Evolutionary conservation across 1,140 invertebrate genomes (phyloP), one percentile per base, ranked within the genome.

Genomic region (Battus philenor): DNA sequence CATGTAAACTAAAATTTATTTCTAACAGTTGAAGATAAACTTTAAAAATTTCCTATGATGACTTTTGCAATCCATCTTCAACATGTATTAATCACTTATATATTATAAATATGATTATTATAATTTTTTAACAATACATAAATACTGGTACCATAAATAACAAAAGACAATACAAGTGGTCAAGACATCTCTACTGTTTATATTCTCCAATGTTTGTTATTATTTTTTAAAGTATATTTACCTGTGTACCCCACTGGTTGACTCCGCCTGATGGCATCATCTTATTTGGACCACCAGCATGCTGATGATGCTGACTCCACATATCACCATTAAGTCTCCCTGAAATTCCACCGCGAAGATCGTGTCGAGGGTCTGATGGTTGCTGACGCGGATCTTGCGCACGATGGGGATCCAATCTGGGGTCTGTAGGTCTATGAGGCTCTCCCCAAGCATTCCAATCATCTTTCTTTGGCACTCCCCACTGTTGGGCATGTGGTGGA

Each of bases 311-410:
- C 65, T 93, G 92, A 3, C 89, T 90, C 93, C 93, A 95, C 92
- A 95, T 95, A 22, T 92, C 82, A 7, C 91, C 91, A 53, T 93
- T 93, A 27, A 93, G 81, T 16, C 92, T 86, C 18, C 92, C 92
- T 24, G 92, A 93, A 47, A 94, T 94, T 3, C 93, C 93, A 3
- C 92, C 92, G 32, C 92, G 88, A 72, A 91, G 87, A 44, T 54
- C 91, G 80, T 81, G 91, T 88, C 52, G 91, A 2, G 76, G 74
- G 39, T 85, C 81, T 8, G 63, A 33, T 1, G 70, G 53, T 33
- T 74, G 74, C 45, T 72, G 68, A 2, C 91, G 89, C 12, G 89
- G 89, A 9, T 89, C 88, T 0, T 88, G 86, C 34, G 88, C 86
- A 31, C 90, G 87, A 59, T 84, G 80, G 13, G 73, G 65, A 29